These are phyloP conservation scores for Propithecus deckenii DNA, from an alignment of 2,797 vertebrate species.

Conservation along the genomic window DNA sequence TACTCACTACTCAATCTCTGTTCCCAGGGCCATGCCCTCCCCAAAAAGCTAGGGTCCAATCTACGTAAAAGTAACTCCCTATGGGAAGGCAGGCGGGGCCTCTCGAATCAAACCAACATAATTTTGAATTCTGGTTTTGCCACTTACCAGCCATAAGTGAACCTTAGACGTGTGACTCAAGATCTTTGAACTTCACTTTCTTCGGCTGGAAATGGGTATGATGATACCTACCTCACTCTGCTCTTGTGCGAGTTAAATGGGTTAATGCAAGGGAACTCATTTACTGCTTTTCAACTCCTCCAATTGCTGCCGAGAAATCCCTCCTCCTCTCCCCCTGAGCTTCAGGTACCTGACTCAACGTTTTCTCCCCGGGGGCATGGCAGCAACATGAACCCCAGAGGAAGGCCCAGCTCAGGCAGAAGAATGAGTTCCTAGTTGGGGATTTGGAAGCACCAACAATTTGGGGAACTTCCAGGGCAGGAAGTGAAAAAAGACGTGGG, in stretches of 20 bases:
- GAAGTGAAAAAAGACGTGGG: conserved; percentile 22
- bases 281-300: neutral
- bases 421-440: neutral
- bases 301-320: neutral
- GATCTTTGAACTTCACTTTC: neutral
- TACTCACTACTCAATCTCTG: neutral
- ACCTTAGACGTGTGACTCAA: neutral
- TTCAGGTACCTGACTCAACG: neutral
- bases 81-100: neutral
- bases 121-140: neutral
- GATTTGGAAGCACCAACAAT: neutral
- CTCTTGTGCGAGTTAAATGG: neutral
- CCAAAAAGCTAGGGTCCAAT: neutral
- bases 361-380: neutral
- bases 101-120: neutral
- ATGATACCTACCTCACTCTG: neutral
- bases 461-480: neutral
- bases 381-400: neutral
- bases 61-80: neutral
- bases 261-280: neutral
- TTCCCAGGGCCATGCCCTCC: neutral
- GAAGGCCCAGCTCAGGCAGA: neutral
- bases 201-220: neutral
- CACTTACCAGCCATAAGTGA: neutral
- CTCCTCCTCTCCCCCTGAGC: neutral